These are phyloP conservation scores for Thumatha senex DNA, from an alignment of 2,888 invertebrate species.

Conservation along the genomic window DNA sequence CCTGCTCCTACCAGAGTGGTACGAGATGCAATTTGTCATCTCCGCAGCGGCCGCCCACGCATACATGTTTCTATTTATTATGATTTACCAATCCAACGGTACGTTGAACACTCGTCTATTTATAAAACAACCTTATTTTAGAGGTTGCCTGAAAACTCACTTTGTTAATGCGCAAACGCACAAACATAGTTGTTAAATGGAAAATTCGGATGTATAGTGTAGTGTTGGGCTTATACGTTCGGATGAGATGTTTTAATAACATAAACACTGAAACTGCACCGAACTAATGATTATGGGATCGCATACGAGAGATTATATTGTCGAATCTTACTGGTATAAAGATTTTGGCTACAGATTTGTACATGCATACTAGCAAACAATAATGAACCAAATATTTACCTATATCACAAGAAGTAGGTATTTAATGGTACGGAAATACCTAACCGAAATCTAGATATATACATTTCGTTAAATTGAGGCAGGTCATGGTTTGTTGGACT, in stretches of 20 bases:
- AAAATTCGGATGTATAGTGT: constrained; percentile 11
- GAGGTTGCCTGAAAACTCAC: constrained; percentile 45
- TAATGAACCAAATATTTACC: too few relatives aligned
- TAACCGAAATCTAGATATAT: too few relatives aligned
- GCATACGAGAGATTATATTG: neutral
- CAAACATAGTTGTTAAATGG: constrained; percentile 31
- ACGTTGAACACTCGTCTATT: constrained; percentile 51
- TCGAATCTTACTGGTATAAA: neutral
- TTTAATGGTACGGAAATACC: too few relatives aligned
- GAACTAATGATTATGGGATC: neutral
- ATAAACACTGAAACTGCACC: neutral
- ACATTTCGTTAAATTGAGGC: too few relatives aligned
- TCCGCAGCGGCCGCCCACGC: constrained; percentile 39
- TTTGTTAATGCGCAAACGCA: constrained; percentile 35
- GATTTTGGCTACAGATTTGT: neutral
- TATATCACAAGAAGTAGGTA: too few relatives aligned
- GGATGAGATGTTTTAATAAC: neutral
- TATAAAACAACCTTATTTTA: constrained; percentile 64
- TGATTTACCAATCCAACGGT: constrained; percentile 54
- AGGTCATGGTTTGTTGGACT: too few relatives aligned
- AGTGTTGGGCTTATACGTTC: neutral
- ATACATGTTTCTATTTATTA: constrained; percentile 57
- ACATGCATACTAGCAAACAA: too few relatives aligned
- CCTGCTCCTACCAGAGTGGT: neutral
- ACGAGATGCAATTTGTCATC: constrained; percentile 21